Conservation (phyloP, 2,113 vertebrate species). For the Otis tarda region DNA sequence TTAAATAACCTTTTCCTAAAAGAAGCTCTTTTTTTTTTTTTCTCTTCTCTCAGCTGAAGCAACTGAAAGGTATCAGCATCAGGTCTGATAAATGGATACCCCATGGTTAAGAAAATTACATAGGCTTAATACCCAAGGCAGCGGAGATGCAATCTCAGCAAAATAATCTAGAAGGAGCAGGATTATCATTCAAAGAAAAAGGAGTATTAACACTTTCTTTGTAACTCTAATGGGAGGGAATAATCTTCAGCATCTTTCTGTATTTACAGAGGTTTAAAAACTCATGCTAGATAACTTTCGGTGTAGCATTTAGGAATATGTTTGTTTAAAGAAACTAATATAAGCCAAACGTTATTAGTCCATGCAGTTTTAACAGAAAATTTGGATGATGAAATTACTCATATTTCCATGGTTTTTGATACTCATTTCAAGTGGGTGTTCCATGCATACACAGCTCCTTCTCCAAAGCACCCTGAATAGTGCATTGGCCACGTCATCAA, state of each 20-base stretch:
- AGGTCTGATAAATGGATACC: conserved; percentile 54
- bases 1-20: conserved; percentile 8
- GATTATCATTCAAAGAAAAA: conserved; percentile 1
- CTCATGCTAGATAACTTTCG: fast-evolving
- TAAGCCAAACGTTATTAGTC: neutral
- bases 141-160: conserved; percentile 41
- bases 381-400: neutral
- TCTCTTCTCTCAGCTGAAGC: neutral
- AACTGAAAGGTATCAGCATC: conserved; percentile 4
- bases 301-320: neutral
- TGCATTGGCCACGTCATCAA: neutral
- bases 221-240: neutral
- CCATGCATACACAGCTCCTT: fast-evolving
- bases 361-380: neutral
- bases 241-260: neutral
- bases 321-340: neutral
- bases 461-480: neutral
- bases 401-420: neutral
- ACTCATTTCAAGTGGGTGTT: neutral
- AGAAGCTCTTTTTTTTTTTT: neutral
- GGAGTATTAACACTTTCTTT: neutral
- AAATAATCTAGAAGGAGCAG: neutral
- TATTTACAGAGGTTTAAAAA: neutral
- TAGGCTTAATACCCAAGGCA: conserved; percentile 27
- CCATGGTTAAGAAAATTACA: conserved; percentile 60